A percentile compares a stretch with the other conserved stretches of the same genome.
Evolutionary conservation across 2,888 invertebrate genomes (phyloP).

Genomic region (Zonitis immaculata): DNA sequence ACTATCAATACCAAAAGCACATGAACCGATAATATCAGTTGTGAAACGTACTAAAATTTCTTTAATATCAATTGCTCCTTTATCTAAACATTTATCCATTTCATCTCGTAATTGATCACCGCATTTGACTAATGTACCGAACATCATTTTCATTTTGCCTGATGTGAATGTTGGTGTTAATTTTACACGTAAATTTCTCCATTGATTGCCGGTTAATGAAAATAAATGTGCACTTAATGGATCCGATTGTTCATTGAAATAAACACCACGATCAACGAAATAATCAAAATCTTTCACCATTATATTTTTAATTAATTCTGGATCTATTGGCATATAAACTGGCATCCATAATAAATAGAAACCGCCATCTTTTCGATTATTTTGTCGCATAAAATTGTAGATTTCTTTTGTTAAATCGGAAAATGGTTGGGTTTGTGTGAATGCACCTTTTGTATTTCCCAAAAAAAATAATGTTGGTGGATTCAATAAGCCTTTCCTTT

Average conservation of each 20-base stretch:
- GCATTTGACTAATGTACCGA: slow-evolving; percentile 12
- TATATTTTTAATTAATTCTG: slow-evolving; percentile 35
- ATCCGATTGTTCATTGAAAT: slow-evolving; percentile 14
- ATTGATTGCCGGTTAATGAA: slow-evolving; percentile 11
- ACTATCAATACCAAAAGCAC: slow-evolving; percentile 47
- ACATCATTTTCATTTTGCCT: slow-evolving; percentile 20
- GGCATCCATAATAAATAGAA: slow-evolving; percentile 42
- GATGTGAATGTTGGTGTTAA: slow-evolving; percentile 18
- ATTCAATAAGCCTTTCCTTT: not conserved
- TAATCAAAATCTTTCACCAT: slow-evolving; percentile 37
- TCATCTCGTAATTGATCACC: slow-evolving; percentile 4
- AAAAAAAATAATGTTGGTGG: slow-evolving; percentile 7
- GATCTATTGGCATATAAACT: slow-evolving; percentile 30
- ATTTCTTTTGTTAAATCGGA: slow-evolving; percentile 1
- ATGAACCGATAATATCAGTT: slow-evolving; percentile 13
- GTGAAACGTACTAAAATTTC: slow-evolving; percentile 12
- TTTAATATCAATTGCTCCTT: slow-evolving; percentile 10
- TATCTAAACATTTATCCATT: slow-evolving; percentile 7
- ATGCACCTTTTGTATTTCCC: slow-evolving; percentile 8
- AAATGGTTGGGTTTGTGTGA: slow-evolving; percentile 9
- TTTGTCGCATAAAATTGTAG: not conserved
- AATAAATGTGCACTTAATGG: slow-evolving; percentile 21
- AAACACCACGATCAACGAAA: slow-evolving; percentile 35
- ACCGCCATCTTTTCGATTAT: slow-evolving; percentile 21
- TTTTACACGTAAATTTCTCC: slow-evolving; percentile 17